Base-by-base conservation (phyloP, 2,888 invertebrate genomes). In the Lamproptera curius region DNA sequence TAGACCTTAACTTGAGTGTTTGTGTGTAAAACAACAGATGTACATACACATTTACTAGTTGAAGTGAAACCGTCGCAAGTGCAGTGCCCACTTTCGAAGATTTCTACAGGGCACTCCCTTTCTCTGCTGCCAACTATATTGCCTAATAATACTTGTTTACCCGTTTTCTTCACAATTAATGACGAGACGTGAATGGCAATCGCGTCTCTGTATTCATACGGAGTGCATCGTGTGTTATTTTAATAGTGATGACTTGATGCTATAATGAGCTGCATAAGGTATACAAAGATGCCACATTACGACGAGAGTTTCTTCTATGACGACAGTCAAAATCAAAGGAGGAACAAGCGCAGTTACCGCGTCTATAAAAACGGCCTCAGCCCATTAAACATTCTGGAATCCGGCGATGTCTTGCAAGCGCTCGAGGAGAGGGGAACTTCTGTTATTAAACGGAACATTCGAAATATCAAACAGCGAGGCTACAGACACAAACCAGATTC, bases 231-330 rank as follows among this genome's bases (percentile, higher is more conserved):
- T 28, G n/a, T 16, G 26, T 31, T 41, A 34, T 16, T 26, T 23
- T 20, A 35, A 26, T 39, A 35, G 15, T 20, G 14, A 50, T 53
- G 51, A 49, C 31, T 55, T 52, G 53, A 55, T 36, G 16, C 37
- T 43, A 46, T 51, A 37, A 55, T 51, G 53, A 53, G 45, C 40
- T 50, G 58, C 59, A 58, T 61, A 55, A 43, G 59, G 46, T 53
- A 57, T 42, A 23, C 52, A 52, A 78, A 68, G 54, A 88, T 88
- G 88, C 88, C 88, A 54, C 80, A 88, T 65, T 88, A 88, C 70
- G 88, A 88, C 57, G 88, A 88, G 67, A 88, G 79, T 63, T 89
- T 89, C 62, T 83, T 89, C 52, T 65, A 80, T 43, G 83, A 84
- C 53, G 88, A 89, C 57, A 86, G 79, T 64, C 67, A 74, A 46